Evolutionary conservation across 2,888 invertebrate species (phyloP), one percentile per base, ranked within the genome.

Genomic region (Merodon equestris): DNA sequence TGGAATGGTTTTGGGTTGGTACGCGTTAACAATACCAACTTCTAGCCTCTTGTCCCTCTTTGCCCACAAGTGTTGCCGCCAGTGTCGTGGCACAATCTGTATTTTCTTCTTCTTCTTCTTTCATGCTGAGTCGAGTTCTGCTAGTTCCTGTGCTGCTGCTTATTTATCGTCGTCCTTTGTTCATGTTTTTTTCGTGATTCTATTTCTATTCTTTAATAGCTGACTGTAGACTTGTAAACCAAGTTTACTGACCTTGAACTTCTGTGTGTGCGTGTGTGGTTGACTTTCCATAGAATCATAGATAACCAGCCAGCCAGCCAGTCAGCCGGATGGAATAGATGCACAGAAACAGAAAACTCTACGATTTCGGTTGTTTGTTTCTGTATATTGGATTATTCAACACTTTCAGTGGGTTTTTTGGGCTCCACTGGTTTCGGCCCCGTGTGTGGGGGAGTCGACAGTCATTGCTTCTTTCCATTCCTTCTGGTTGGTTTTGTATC

Each of bases 201-300:
- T 73, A 74, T 74, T 61, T 79, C 63, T 56, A 73, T 53, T 56
- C 51, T 51, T 38, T n/a, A n/a, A 10, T 9, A 27, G 19, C 19
- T 40, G 48, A 18, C 40, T 60, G 38, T 63, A 51, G 63, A 67
- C 56, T 57, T 18, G 66, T 63, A 70, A 60, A 64, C 79, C 84
- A 86, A 86, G 86, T 87, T 87, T 87, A 87, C 87, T 88, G 86
- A 87, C 87, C 87, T 87, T 87, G 87, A 87, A 87, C 87, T 87
- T 87, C 87, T 77, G 19, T 61, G 56, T 66, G 27, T 77, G 19
- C 57, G 56, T 66, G 10, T 40, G 48, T 61, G 48, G 54, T 63
- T 54, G 72, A 72, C 72, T 77, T 77, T 77, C 76, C 61, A 67
- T 61, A 77, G 67, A 72, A 63, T 50, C 27, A 13, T 63, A 66